Evolutionary conservation across 2,888 invertebrate species (phyloP).

Genomic region (Salpingus planirostris): DNA sequence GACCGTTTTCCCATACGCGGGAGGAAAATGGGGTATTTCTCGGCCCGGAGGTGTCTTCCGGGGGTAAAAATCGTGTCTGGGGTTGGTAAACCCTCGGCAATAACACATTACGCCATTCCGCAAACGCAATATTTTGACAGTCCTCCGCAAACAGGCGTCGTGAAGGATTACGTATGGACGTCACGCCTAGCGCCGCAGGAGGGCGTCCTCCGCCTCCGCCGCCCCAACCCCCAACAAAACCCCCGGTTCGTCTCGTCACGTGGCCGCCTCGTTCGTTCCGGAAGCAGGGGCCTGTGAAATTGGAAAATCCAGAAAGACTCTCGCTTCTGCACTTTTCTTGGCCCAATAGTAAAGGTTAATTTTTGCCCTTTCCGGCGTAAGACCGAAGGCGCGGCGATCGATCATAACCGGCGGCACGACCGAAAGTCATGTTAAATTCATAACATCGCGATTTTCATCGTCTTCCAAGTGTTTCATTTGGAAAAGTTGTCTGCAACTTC

Average conservation of each 20-base stretch:
- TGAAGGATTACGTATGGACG: constrained; percentile 31
- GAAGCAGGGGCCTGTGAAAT: constrained; percentile 41
- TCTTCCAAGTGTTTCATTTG: too few species aligned
- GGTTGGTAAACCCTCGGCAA: constrained; percentile 13
- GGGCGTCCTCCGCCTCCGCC: constrained; percentile 6
- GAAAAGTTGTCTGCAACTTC: too few species aligned
- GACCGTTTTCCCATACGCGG: too few species aligned
- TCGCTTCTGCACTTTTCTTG: constrained; percentile 25
- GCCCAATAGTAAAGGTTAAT: constrained; percentile 5
- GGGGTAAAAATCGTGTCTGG: not conserved
- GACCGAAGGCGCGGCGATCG: constrained; percentile 5
- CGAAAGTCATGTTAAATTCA: constrained; percentile 11
- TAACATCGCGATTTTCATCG: constrained; percentile 7
- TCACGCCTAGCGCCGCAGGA: constrained; percentile 21
- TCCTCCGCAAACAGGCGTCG: constrained; percentile 25
- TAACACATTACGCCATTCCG: constrained; percentile 25
- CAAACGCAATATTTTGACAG: constrained; percentile 15
- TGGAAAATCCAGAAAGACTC: constrained; percentile 40
- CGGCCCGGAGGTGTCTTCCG: too few species aligned
- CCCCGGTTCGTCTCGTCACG: constrained; percentile 26
- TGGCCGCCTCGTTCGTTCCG: constrained; percentile 35
- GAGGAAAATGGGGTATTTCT: too few species aligned
- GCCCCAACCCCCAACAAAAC: constrained; percentile 7
- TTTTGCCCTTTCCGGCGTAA: constrained; percentile 3
- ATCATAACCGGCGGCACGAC: too few species aligned